Evolutionary conservation across 2,113 vertebrate genomes (phyloP), one percentile per base, ranked within the genome.

Genomic region (Acanthochromis polyacanthus): DNA sequence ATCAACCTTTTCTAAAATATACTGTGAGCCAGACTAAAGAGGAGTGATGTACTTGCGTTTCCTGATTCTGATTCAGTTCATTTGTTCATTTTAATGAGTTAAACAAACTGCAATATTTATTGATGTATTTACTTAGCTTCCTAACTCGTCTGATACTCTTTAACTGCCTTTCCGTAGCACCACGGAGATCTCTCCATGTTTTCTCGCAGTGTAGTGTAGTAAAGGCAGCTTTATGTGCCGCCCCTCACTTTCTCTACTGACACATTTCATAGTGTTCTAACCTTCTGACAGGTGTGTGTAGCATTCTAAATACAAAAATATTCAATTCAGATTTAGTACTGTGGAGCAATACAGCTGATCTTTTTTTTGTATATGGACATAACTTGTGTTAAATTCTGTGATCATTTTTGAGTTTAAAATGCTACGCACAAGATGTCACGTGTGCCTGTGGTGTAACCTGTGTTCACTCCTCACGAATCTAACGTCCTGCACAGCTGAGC

Each of bases 401-500:
- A 43, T 43, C 40, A 43, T 43, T 4, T 43, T 43, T 15, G 40
- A 15, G 14, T 12, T 43, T 43, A 43, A 14, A 43, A 43, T 15
- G 12, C 10, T 52, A 3, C 56, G 64, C 78, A 76, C 52, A 60
- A 48, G 25, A 23, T 64, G 5, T 51, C 57, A 61, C 63, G 12
- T 28, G 57, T 72, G 59, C 53, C 40, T 62, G 48, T 66, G 22
- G n/a, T 78, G 58, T 79, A 40, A 63, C 52, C 11, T 53, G 50
- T 80, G 15, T 57, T 88, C 59, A 69, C 74, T 38, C 52, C 15
- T 75, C 45, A 71, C 80, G 60, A 69, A 32, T 60, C 52, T 70
- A 51, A 87, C 66, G 32, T 53, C 6, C 48, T 71, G 57, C 71
- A 45, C 71, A 59, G 43, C 66, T 65, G 38, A 83, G 14, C 28